phyloP scores from a whole-genome alignment of 2,888 invertebrate genomes.

The Zygothrica quintamaculata region DNA sequence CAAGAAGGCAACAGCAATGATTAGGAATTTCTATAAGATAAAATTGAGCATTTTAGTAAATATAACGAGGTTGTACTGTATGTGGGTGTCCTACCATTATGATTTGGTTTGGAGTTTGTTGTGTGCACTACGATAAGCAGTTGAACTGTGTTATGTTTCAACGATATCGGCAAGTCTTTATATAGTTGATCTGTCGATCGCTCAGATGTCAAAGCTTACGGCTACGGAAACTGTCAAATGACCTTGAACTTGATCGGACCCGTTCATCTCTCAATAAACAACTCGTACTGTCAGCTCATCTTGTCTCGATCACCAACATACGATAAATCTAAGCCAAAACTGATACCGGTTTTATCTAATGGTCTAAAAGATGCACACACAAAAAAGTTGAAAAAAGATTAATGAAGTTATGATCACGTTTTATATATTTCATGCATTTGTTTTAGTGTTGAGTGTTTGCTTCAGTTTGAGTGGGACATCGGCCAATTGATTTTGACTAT shows the following conservation, averaged over 20 bases:
- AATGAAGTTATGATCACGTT: constrained; percentile 70
- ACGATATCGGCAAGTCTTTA: constrained; percentile 47
- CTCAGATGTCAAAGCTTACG: constrained; percentile 35
- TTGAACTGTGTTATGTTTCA: constrained; percentile 47
- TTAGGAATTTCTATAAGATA: constrained; percentile 64
- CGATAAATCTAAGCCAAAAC: constrained; percentile 5
- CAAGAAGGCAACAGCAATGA: constrained; percentile 75
- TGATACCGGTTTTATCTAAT: constrained; percentile 54
- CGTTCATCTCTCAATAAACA: not conserved
- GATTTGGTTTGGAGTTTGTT: constrained; percentile 28
- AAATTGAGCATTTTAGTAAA: not conserved
- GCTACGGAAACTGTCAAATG: constrained; percentile 65
- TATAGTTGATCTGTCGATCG: constrained; percentile 35
- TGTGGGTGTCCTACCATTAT: constrained; percentile 51
- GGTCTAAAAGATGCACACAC: constrained; percentile 63
- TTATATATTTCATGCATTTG: constrained; percentile 45
- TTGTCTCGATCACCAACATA: no score
- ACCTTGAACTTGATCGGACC: constrained; percentile 72
- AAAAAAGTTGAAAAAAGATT: constrained; percentile 45
- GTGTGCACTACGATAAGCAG: constrained; percentile 48
- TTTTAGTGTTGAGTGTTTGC: constrained; percentile 33
- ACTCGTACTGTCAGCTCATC: not conserved
- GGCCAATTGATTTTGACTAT: constrained; percentile 28
- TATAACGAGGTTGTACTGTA: not conserved
- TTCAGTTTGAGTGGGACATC: constrained; percentile 52